Evolutionary conservation across 2,888 invertebrate species (phyloP).

Genomic region (Andrena praecox): DNA sequence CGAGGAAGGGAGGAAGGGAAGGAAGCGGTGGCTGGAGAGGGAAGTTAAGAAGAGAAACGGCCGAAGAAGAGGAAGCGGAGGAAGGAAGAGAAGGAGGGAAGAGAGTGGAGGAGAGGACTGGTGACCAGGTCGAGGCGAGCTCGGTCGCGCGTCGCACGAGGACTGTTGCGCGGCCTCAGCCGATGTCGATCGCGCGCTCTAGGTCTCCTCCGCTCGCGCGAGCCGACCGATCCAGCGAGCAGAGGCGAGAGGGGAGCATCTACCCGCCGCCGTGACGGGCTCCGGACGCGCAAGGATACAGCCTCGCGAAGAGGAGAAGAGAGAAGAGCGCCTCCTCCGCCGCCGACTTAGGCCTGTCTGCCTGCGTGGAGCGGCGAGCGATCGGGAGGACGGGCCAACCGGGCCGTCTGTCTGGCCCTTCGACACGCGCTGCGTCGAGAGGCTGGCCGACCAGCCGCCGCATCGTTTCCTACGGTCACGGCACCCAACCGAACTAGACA

Average conservation of each 20-base stretch:
- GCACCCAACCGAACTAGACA: constrained; percentile 25
- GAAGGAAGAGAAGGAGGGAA: constrained; percentile 17
- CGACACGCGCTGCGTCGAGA: constrained; percentile 71
- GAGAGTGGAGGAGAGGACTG: constrained; percentile 47
- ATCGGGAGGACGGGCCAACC: constrained; percentile 71
- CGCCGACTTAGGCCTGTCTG: constrained; percentile 59
- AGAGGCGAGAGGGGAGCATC: constrained; percentile 53
- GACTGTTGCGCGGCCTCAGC: constrained; percentile 74
- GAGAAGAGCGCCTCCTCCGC: constrained; percentile 65
- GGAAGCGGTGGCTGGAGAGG: constrained; percentile 23
- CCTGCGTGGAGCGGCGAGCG: constrained; percentile 61
- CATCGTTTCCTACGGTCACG: constrained; percentile 49
- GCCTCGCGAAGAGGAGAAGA: constrained; percentile 56
- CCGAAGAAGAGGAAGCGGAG: constrained; percentile 22
- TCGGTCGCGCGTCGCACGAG: constrained; percentile 76
- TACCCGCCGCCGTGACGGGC: constrained; percentile 41
- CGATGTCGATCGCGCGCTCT: constrained; percentile 62
- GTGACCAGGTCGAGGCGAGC: constrained; percentile 68
- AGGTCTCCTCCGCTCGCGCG: constrained; percentile 36
- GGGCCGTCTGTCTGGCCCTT: constrained; percentile 73
- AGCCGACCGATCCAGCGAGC: constrained; percentile 30
- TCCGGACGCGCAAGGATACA: constrained; percentile 75
- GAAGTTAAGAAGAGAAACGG: constrained; percentile 13
- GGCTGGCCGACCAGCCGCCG: constrained; percentile 63
- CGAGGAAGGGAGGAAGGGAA: constrained; percentile 35